Base-by-base conservation (phyloP, 2,797 vertebrate genomes). In the Ptychobarbus kaznakovi region DNA sequence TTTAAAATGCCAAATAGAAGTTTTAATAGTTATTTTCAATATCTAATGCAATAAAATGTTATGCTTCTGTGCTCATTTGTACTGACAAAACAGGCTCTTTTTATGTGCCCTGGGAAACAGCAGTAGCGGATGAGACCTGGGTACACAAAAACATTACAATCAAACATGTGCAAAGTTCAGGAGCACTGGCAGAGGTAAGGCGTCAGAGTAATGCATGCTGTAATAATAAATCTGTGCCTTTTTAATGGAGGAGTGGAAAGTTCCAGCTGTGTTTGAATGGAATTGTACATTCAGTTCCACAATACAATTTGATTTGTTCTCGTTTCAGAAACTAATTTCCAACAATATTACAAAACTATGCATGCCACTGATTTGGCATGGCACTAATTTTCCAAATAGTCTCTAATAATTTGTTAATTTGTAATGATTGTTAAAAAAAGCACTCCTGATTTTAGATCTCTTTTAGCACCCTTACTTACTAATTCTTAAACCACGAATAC, bases 1-100 rank as follows among this genome's bases (percentile, higher is more conserved):
- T 66, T 66, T 22, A 46, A 66, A 80, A 66, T 49, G 40, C n/a
- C 20, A 77, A 77, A 40, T 42, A 77, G 35, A 61, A 5, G 10
- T 51, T 53, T 53, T 35, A 35, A 51, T 13, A 42, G 53, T 18
- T 8, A 77, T 42, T 77, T 77, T 16, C 28, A 61, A 61, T 42
- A 78, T 58, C 22, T 42, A 78, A 22, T 49, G 5, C n/a, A 80
- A 46, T 79, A 25, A 15, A 46, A 25, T 16, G 1, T 1, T 46
- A 63, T 35, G 42, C 10, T 12, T 79, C 56, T 46, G 38, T 46
- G n/a, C 18, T 65, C 18, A 80, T 46, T 35, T 11, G 1, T 42
- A 44, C 18, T 46, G 51, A 61, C n/a, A 65, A 72, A 70, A 12
- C 53, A 58, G 68, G 69, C 8, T 0, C 15, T 22, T 28, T 69